phyloP scores from a whole-genome alignment of 2,888 invertebrate species.

The Meta bourneti region DNA sequence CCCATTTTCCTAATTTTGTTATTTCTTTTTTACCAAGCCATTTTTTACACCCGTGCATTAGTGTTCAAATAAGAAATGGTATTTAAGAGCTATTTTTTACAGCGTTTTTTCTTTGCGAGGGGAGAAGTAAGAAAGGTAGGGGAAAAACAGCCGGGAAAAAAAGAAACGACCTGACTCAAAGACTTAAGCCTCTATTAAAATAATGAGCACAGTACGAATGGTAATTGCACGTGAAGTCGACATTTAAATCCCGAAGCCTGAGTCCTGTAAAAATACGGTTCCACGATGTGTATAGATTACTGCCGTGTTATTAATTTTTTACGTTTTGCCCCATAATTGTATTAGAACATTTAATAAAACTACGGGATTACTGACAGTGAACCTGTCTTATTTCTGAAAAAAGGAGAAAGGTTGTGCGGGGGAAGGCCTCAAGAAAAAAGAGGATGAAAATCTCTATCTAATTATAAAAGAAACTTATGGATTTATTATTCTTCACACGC shows the following conservation, averaged over 20 bases:
- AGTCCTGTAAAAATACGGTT: conserved; percentile 65
- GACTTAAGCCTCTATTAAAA: conserved; percentile 76
- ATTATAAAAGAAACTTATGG: conserved; percentile 42
- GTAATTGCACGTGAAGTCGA: conserved; percentile 75
- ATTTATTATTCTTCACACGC: conserved; percentile 43
- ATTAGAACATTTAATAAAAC: conserved; percentile 75
- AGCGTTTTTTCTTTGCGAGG: conserved; percentile 16
- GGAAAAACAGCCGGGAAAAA: conserved; percentile 1
- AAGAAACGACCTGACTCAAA: conserved; percentile 49
- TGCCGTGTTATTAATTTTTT: conserved; percentile 73
- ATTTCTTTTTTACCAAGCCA: conserved; percentile 45
- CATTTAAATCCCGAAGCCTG: conserved; percentile 73
- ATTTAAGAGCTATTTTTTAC: conserved; percentile 68
- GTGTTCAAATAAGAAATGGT: conserved; percentile 72
- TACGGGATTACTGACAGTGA: conserved; percentile 69
- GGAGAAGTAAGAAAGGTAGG: conserved; percentile 35
- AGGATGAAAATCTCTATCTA: conserved; percentile 43
- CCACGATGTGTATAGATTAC: conserved; percentile 69
- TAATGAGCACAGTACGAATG: conserved; percentile 73
- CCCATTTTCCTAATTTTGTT: conserved; percentile 1
- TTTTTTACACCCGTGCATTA: conserved; percentile 60
- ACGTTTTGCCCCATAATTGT: conserved; percentile 71
- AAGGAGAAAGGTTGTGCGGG: conserved; percentile 9
- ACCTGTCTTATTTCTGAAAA: conserved; percentile 34
- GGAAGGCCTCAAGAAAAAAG: neutral